A percentile compares a stretch with the other conserved stretches of the same genome.
Conservation (phyloP, 2,888 invertebrate species). For the Rhopalosiphum nymphaeae region DNA sequence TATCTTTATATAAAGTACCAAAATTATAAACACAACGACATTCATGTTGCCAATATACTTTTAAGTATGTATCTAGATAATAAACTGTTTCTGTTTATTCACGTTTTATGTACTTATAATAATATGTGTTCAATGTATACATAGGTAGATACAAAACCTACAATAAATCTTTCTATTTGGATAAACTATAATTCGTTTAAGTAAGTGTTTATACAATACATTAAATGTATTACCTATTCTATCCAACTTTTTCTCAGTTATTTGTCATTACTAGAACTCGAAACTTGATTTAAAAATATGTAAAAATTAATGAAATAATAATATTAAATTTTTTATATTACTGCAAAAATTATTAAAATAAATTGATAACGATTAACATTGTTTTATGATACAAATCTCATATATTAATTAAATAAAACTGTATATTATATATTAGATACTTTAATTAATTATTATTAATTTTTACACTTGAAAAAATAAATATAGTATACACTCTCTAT, state of each 20-base stretch:
- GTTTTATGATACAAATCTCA: too few species aligned
- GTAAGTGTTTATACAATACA: background rate
- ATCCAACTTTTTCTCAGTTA: background rate
- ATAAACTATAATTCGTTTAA: conserved; percentile 7
- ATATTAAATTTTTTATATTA: too few species aligned
- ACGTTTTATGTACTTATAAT: conserved; percentile 1
- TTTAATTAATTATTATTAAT: too few species aligned
- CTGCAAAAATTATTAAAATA: too few species aligned
- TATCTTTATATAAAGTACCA: background rate
- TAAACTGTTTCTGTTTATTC: background rate
- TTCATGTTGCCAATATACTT: background rate
- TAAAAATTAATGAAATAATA: too few species aligned
- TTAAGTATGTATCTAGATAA: background rate
- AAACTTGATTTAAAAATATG: too few species aligned
- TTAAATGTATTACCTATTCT: conserved; percentile 3
- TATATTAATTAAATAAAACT: too few species aligned
- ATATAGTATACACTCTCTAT: too few species aligned
- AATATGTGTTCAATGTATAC: background rate
- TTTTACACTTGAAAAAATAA: too few species aligned
- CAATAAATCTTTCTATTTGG: conserved; percentile 30
- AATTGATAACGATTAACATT: too few species aligned
- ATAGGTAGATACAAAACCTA: background rate
- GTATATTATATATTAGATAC: too few species aligned
- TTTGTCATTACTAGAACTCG: background rate
- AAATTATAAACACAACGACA: background rate